A percentile compares a stretch with the other conserved stretches of the same genome.
These are phyloP conservation scores for Myotis davidii DNA, from an alignment of 2,113 vertebrate species.

Conservation along the genomic window DNA sequence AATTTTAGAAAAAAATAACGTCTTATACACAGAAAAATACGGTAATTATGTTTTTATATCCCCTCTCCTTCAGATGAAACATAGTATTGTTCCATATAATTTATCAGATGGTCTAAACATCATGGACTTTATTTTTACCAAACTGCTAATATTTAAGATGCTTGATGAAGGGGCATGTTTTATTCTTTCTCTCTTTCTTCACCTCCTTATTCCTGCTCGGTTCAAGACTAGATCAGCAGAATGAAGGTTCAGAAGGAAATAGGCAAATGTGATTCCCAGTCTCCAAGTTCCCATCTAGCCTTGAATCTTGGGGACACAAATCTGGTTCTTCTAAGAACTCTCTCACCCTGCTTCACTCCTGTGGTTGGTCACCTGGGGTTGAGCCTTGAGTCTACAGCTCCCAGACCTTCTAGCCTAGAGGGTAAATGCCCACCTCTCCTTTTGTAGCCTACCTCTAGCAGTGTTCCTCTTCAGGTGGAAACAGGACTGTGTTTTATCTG, in stretches of 20 bases:
- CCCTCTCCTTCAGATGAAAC: too few species aligned
- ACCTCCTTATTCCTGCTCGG: neutral
- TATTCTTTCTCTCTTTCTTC: neutral
- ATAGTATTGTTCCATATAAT: too few species aligned
- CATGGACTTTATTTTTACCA: neutral
- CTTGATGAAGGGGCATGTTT: neutral
- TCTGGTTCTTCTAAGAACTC: neutral
- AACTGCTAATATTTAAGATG: neutral
- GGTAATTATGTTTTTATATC: too few species aligned
- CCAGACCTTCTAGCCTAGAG: neutral
- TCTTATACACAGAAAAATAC: too few species aligned
- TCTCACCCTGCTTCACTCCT: rapidly evolving
- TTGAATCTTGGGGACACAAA: neutral
- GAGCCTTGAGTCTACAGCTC: neutral
- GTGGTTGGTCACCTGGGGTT: neutral
- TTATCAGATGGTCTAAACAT: neutral
- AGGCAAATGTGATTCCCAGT: neutral
- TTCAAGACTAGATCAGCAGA: neutral
- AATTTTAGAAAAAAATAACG: too few species aligned
- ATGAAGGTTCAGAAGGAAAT: neutral
- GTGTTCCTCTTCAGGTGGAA: neutral
- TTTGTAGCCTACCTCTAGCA: neutral
- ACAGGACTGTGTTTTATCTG: neutral
- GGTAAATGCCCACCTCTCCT: neutral
- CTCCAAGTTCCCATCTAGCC: neutral